Conservation (phyloP, 2,797 vertebrate genomes). For the Lacerta agilis region DNA sequence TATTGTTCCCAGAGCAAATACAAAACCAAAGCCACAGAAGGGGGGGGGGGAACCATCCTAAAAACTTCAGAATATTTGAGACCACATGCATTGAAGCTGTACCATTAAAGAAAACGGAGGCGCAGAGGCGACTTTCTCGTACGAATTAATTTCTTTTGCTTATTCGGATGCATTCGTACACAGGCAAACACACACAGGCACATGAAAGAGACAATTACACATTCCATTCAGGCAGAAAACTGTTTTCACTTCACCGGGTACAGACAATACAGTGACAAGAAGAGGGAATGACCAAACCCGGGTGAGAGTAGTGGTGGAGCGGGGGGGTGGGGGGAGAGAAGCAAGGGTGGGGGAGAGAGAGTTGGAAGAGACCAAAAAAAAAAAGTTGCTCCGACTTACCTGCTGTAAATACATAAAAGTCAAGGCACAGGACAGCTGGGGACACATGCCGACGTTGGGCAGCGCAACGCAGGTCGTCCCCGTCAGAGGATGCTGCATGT, state of each 20-base stretch:
- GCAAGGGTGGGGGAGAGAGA: not conserved
- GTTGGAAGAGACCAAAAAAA: not conserved
- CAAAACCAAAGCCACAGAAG: not conserved
- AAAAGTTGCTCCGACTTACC: slow-evolving; percentile 84
- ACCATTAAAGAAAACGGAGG: slow-evolving; percentile 32
- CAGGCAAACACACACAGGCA: slow-evolving; percentile 20
- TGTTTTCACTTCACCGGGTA: slow-evolving; percentile 45
- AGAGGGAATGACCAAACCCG: not conserved
- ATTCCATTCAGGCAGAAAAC: slow-evolving; percentile 53
- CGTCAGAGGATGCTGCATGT: slow-evolving; percentile 94
- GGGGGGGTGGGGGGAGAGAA: not conserved
- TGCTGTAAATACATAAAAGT: slow-evolving; percentile 99
- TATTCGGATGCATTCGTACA: not conserved
- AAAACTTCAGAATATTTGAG: not conserved
- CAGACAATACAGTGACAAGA: slow-evolving; percentile 51
- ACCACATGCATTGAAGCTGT: not conserved
- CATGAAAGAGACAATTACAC: slow-evolving; percentile 50
- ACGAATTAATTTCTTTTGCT: not conserved
- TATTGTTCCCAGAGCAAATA: not conserved
- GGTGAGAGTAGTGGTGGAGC: too few relatives aligned
- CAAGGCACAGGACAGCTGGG: slow-evolving; percentile 96
- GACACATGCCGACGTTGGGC: slow-evolving; percentile 94
- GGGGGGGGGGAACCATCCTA: not conserved
- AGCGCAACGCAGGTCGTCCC: slow-evolving; percentile 95
- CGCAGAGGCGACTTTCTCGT: not conserved